These are phyloP conservation scores for Burhinus bistriatus DNA, from an alignment of 2,113 vertebrate genomes.

Conservation along the genomic window DNA sequence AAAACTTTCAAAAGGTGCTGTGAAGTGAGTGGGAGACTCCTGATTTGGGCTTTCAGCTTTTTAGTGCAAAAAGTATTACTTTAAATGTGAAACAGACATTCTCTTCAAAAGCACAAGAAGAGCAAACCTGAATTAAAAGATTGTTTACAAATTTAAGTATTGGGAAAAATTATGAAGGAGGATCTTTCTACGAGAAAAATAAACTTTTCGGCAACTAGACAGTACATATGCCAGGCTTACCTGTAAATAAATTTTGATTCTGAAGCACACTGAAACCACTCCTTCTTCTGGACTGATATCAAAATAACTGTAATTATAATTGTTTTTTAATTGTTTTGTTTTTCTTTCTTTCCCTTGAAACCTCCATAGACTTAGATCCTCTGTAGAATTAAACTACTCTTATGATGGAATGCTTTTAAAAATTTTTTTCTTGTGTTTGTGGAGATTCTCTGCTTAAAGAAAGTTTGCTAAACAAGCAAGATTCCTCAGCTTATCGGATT, in stretches of 20 bases:
- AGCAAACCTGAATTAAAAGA: neutral
- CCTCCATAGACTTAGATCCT: neutral
- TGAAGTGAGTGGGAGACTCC: neutral
- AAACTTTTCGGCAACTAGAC: neutral
- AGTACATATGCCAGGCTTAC: neutral
- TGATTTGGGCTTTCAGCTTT: neutral
- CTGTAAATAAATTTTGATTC: neutral
- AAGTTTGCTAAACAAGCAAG: neutral
- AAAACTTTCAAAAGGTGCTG: neutral
- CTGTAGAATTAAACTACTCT: neutral
- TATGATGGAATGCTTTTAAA: neutral
- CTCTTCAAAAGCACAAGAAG: neutral
- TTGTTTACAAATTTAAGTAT: neutral
- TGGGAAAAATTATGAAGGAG: neutral
- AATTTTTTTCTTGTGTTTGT: neutral
- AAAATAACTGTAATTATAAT: neutral
- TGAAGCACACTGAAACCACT: neutral
- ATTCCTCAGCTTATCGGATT: slow-evolving; percentile 1
- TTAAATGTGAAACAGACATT: neutral
- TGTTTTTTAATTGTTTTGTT: neutral
- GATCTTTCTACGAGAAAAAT: neutral
- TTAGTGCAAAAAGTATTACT: neutral
- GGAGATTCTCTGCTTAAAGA: neutral
- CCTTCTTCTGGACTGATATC: neutral
- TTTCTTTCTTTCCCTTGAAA: neutral